Evolutionary conservation across 37 sponge, comb jelly and placozoan species (phyloP), one percentile per base, ranked within the genome.

Genomic region (Eunapius fragilis): DNA sequence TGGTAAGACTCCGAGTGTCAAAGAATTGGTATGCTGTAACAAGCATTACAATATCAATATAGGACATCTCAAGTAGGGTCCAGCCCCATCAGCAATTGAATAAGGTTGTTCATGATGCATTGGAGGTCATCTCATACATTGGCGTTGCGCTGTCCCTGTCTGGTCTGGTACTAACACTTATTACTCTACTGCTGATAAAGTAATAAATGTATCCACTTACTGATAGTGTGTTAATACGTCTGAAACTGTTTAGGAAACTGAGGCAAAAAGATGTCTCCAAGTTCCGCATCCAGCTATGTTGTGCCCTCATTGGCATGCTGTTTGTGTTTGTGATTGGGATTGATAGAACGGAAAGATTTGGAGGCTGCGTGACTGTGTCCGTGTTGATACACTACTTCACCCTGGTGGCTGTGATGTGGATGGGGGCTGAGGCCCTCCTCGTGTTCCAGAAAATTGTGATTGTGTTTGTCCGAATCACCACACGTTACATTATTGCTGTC

Each of bases 221-320:
- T 35, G 25, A 31, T 7, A 75, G 5, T n/a, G 41, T 37, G 31
- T 72, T 14, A 17, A 41, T 17, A 37, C 3, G 3, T 50, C 31
- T 82, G 0, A 36, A 72, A 3, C 33, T 32, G 2, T 80, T 31
- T 49, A 92, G 92, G 78, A 92, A 92, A 67, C 69, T 87, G 12
- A 74, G 87, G 14, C 31, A 84, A 38, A 70, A 70, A 67, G 85
- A 87, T 82, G 88, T 81, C 28, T 74, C 75, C 75, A 92, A 87
- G 69, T 85, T 87, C 75, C 88, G 83, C 69, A 34, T 87, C 25
- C 87, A 92, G 71, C 85, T 92, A 30, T 83, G 85, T 67, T 34
- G 84, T 73, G 89, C 92, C 22, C 30, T 92, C 7, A 72, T 87
- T 22, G 28, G 69, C 31, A 87, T 92, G 85, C 34, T 92, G 73